Percentiles rank a stretch among this genome's conserved stretches.
phyloP scores from a whole-genome alignment of 1,140 invertebrate species.

The Lepidurus couesii region DNA sequence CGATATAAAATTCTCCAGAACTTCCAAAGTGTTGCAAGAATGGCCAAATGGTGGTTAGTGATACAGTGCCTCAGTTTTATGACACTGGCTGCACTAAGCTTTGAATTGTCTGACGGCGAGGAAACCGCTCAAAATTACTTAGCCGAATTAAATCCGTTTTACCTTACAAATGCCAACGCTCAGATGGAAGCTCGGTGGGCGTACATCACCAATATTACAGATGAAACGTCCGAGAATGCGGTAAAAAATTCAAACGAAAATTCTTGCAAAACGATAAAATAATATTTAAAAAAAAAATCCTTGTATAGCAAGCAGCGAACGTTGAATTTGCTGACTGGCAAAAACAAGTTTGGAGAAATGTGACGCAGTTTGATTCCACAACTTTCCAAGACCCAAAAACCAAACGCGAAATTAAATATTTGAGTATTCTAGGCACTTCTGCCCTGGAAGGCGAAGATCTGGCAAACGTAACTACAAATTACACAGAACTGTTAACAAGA shows the following conservation, averaged over 20 bases:
- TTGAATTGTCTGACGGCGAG: constrained; percentile 35
- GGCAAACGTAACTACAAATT: constrained; percentile 40
- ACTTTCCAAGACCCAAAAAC: constrained; percentile 61
- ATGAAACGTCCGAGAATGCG: constrained; percentile 35
- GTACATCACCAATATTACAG: constrained; percentile 41
- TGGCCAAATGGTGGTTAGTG: background rate
- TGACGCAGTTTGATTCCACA: constrained; percentile 58
- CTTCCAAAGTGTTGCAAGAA: background rate
- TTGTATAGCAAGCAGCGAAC: constrained; percentile 28
- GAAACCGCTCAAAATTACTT: constrained; percentile 36
- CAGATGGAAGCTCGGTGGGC: constrained; percentile 39
- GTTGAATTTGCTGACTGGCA: constrained; percentile 28
- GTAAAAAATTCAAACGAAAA: constrained; percentile 33
- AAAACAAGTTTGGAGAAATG: constrained; percentile 51
- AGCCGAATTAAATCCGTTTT: constrained; percentile 33
- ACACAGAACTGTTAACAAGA: background rate
- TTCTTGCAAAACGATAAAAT: background rate
- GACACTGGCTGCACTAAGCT: background rate
- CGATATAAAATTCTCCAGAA: no score
- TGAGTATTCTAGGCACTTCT: constrained; percentile 74
- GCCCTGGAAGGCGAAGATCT: constrained; percentile 74
- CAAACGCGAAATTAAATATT: constrained; percentile 65
- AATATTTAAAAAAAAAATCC: background rate
- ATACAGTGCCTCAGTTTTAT: background rate
- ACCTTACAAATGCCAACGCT: constrained; percentile 35